Evolutionary conservation across 2,113 vertebrate genomes (phyloP).

Genomic region (Mus spicilegus): DNA sequence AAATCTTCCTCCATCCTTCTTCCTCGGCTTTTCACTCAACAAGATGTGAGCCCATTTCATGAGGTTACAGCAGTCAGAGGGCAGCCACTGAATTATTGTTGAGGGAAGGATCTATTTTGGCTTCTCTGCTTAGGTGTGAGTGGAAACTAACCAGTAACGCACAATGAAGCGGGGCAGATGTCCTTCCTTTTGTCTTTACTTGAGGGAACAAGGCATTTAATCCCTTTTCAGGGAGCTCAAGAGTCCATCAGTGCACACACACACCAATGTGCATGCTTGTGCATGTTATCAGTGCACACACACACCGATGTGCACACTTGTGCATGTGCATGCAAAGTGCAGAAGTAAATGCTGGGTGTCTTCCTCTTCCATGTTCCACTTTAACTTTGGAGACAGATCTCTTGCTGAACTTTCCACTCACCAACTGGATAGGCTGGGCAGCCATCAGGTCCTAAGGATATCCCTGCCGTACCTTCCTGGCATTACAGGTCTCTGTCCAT

Average conservation of each 20-base stretch:
- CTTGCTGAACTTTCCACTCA: not conserved
- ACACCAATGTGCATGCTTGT: too few species aligned
- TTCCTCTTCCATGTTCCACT: not conserved
- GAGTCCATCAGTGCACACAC: not conserved
- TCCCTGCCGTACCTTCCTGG: not conserved
- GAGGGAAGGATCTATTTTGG: not conserved
- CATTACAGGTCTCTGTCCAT: too few species aligned
- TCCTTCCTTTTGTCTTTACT: not conserved
- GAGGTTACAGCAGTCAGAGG: not conserved
- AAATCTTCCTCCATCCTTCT: not conserved
- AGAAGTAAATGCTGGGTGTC: not conserved
- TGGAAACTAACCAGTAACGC: not conserved
- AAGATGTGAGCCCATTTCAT: not conserved
- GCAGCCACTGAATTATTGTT: not conserved
- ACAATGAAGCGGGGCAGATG: not conserved
- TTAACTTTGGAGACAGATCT: not conserved
- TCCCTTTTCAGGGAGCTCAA: not conserved
- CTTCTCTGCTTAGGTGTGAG: not conserved
- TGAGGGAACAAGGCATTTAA: not conserved
- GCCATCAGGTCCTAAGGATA: not conserved
- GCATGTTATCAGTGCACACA: not conserved
- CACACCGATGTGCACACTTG: too few species aligned
- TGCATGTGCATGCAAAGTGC: not conserved
- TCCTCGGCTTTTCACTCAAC: not conserved
- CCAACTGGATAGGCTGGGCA: not conserved